Evolutionary conservation across 2,113 vertebrate species (phyloP).

Genomic region (Aegithalos caudatus): DNA sequence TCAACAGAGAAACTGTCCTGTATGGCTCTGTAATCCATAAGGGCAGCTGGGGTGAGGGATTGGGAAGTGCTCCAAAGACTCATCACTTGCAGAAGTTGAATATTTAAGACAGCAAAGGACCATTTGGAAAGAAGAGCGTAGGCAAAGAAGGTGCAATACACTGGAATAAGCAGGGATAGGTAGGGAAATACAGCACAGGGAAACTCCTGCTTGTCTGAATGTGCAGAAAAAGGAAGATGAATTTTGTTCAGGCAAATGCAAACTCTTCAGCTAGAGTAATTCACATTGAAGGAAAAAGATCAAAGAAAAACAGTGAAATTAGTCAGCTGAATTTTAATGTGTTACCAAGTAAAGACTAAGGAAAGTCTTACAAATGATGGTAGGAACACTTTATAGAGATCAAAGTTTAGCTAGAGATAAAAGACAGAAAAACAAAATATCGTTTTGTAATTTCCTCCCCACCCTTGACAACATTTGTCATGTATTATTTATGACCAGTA

Average conservation of each 20-base stretch:
- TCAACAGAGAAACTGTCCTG: not conserved
- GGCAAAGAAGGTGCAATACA: not conserved
- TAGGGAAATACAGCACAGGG: not conserved
- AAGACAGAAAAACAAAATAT: constrained; percentile 48
- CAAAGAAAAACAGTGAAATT: constrained; percentile 45
- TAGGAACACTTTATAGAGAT: constrained; percentile 43
- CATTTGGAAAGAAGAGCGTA: not conserved
- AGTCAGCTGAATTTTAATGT: constrained; percentile 56
- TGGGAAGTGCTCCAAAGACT: not conserved
- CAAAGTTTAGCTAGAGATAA: constrained; percentile 61
- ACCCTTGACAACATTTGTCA: not conserved
- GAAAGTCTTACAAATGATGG: constrained; percentile 13
- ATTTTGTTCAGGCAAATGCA: not conserved
- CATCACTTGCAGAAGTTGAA: not conserved
- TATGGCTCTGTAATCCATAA: not conserved
- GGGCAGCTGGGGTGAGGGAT: not conserved
- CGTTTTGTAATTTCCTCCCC: constrained; percentile 34
- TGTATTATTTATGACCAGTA: not conserved
- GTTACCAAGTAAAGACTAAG: constrained; percentile 9
- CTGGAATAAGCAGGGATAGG: not conserved
- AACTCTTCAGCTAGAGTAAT: constrained; percentile 16
- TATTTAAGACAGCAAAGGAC: not conserved
- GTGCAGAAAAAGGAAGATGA: not conserved
- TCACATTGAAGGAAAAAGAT: constrained; percentile 34
- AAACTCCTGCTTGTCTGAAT: not conserved